Evolutionary conservation across 2,113 vertebrate species (phyloP), one percentile per base, ranked within the genome.

Genomic region (Mionectes macconnelli): DNA sequence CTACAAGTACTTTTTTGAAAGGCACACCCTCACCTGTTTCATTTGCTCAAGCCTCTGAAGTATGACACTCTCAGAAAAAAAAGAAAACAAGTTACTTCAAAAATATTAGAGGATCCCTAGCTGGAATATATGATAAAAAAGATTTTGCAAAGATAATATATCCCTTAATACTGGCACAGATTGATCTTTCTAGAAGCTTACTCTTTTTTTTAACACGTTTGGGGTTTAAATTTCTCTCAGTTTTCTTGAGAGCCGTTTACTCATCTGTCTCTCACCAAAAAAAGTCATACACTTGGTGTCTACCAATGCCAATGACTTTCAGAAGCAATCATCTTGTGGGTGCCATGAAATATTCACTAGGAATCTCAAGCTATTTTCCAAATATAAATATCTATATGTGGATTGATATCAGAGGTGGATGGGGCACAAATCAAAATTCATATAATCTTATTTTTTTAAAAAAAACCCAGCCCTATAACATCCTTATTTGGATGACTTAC

Each of bases 311-410:
- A 67, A 28, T 70, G 56, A 81, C 64, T 96, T 96, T 81, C 52
- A 90, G 60, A 70, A 87, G 28, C 66, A 47, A 9, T 87, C 30
- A 14, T 73, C 57, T 94, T 85, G 53, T 76, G 57, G 27, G 23
- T 93, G 53, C 74, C 82, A 79, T 91, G 78, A 96, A 96, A 93
- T 90, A 91, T 63, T 90, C 68, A 88, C 85, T 45, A 81, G 79
- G 63, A 33, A 86, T 56, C 50, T 92, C 55, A 70, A 93, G 33
- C 27, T 86, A 62, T 55, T 93, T 95, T 94, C 72, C 68, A 94
- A 83, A 87, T 86, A 78, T 70, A 88, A 77, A 59, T 84, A 81
- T 74, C 78, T 90, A 40, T 57, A 64, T 85, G 57, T 90, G 67
- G 50, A 90, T 85, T 31, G 2, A 68, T 90, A 89, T 50, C 30